Conservation (phyloP, 2,797 vertebrate genomes). For the Schizopygopsis malacanthus region DNA sequence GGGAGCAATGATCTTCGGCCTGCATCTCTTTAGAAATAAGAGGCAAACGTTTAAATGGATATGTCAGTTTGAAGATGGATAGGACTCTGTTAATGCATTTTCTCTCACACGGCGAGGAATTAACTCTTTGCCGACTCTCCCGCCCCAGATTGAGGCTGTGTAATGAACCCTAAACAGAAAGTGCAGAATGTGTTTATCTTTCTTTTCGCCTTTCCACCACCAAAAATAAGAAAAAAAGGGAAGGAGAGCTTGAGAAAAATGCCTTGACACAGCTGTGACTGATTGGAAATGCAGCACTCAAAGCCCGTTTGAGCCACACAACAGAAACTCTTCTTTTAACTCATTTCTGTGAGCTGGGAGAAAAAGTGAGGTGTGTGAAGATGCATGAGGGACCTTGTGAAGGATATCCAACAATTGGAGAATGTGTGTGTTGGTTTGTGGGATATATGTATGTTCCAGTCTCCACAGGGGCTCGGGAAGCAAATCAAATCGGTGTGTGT, state of each 20-base stretch:
- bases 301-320: slow-evolving; percentile 75
- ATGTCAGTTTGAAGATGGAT: slow-evolving; percentile 78
- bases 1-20: slow-evolving; percentile 55
- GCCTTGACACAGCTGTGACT: slow-evolving; percentile 69
- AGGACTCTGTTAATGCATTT: slow-evolving; percentile 79
- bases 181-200: slow-evolving; percentile 74
- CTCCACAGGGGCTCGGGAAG: slow-evolving; percentile 15
- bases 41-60: slow-evolving; percentile 77
- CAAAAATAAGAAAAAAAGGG: slow-evolving; percentile 54
- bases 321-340: slow-evolving; percentile 70
- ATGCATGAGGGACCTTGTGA: slow-evolving; percentile 41
- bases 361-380: slow-evolving; percentile 29
- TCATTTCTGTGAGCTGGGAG: slow-evolving; percentile 65
- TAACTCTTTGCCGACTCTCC: slow-evolving; percentile 72
- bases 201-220: slow-evolving; percentile 48
- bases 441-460: slow-evolving; percentile 23
- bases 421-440: slow-evolving; percentile 22
- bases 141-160: slow-evolving; percentile 70
- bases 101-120: slow-evolving; percentile 74
- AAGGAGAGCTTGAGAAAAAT: slow-evolving; percentile 63
- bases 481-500: slow-evolving; percentile 24
- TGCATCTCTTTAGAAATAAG: slow-evolving; percentile 72
- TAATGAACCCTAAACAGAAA: slow-evolving; percentile 79
- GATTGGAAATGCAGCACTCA: slow-evolving; percentile 72
- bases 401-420: slow-evolving; percentile 29